Evolutionary conservation across 2,797 vertebrate species (phyloP).

Genomic region (Myoxocephalus aenaeus): DNA sequence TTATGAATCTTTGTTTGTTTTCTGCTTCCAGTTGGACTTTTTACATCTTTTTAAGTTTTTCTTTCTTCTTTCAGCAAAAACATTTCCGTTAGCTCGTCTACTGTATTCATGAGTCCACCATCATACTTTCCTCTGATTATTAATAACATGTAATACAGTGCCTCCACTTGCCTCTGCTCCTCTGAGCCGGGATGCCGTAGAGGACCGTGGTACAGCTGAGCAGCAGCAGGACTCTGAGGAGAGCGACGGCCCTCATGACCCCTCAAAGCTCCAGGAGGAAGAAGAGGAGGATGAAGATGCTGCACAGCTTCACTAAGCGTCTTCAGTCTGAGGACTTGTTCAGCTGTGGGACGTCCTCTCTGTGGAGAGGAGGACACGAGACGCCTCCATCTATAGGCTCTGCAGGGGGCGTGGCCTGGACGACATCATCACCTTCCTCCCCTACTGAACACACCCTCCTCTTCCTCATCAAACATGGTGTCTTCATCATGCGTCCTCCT

Average conservation of each 20-base stretch:
- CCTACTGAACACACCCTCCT: conserved; percentile 15
- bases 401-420: conserved; percentile 67
- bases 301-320: conserved; percentile 62
- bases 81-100: too few species aligned
- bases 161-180: conserved; percentile 60
- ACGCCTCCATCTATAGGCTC: conserved; percentile 71
- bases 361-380: conserved; percentile 46
- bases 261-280: conserved; percentile 27
- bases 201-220: conserved; percentile 43
- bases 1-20: too few species aligned
- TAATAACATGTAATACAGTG: too few species aligned
- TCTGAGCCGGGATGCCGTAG: conserved; percentile 42
- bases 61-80: too few species aligned
- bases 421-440: conserved; percentile 58
- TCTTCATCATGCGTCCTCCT: neutral
- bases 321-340: conserved; percentile 59
- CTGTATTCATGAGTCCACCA: too few species aligned
- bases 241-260: conserved; percentile 48
- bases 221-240: conserved; percentile 53
- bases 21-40: too few species aligned
- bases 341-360: conserved; percentile 51
- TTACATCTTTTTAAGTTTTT: too few species aligned
- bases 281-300: conserved; percentile 31
- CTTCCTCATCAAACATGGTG: neutral
- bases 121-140: too few species aligned